Conservation (phyloP, 2,888 invertebrate species). For the Eupithecia subumbrata region DNA sequence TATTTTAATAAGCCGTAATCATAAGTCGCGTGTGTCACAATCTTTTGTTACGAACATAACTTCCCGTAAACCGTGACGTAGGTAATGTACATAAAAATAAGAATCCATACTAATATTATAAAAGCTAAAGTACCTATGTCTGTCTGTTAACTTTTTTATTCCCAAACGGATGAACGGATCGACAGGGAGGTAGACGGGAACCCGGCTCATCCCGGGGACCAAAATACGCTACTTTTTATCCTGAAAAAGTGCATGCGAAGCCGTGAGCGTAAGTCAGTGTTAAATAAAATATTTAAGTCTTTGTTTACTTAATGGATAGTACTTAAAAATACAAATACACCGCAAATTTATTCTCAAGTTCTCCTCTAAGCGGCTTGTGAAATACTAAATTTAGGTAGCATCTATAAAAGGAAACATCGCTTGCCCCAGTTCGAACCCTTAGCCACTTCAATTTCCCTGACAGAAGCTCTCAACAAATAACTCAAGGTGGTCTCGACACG, state of each 20-base stretch:
- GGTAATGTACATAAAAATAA: not conserved
- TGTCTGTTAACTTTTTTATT: not conserved
- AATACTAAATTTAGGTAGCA: conserved; percentile 30
- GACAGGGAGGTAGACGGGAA: not conserved
- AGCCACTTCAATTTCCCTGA: conserved; percentile 37
- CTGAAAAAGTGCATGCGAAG: not conserved
- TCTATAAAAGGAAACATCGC: conserved; percentile 23
- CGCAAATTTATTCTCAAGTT: conserved; percentile 4
- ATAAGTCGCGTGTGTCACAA: conserved; percentile 27
- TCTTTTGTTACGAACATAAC: conserved; percentile 33
- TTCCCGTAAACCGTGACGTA: conserved; percentile 10
- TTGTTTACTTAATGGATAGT: not conserved
- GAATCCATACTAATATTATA: not conserved
- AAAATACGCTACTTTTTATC: not conserved
- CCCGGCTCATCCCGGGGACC: no score
- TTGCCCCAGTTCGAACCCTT: conserved; percentile 28
- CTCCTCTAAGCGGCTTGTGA: not conserved
- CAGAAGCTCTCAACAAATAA: conserved; percentile 40
- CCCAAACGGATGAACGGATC: not conserved
- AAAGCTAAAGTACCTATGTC: not conserved
- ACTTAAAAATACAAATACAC: not conserved
- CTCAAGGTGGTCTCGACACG: conserved; percentile 38
- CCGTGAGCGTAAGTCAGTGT: not conserved
- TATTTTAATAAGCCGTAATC: conserved; percentile 30
- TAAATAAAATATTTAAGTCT: not conserved